These are phyloP conservation scores for Rotaria magnacalcarata DNA, from an alignment of 2,888 invertebrate genomes.

Conservation along the genomic window DNA sequence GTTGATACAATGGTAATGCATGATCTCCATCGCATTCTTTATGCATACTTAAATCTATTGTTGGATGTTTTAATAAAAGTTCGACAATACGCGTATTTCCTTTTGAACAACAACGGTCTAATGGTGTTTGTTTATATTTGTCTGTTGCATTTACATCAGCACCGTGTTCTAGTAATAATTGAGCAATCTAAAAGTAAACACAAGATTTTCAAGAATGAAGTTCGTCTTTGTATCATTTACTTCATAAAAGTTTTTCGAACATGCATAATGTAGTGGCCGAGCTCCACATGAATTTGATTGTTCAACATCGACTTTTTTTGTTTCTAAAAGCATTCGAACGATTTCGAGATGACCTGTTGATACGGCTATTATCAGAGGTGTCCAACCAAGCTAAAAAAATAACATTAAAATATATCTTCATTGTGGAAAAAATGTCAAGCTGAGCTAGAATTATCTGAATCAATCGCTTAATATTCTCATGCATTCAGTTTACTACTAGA, in stretches of 20 bases:
- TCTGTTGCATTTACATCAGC: conserved; percentile 10
- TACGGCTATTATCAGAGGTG: not conserved
- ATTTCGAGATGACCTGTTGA: conserved; percentile 6
- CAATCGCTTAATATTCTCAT: too few relatives aligned
- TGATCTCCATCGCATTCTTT: conserved; percentile 27
- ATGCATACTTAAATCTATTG: conserved; percentile 24
- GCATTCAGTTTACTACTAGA: too few relatives aligned
- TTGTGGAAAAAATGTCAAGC: too few relatives aligned
- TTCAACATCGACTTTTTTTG: conserved; percentile 6
- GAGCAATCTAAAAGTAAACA: not conserved
- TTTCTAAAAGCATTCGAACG: conserved; percentile 8
- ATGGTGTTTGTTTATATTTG: conserved; percentile 22
- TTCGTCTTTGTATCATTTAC: not conserved
- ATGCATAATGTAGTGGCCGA: conserved; percentile 9
- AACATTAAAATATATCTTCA: not conserved
- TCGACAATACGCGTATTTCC: not conserved
- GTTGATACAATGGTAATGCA: not conserved
- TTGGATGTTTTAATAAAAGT: not conserved
- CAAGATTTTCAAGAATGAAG: not conserved
- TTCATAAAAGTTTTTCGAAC: conserved; percentile 17
- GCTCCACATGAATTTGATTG: not conserved
- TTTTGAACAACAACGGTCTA: conserved; percentile 10
- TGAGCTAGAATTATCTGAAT: too few relatives aligned
- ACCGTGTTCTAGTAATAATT: conserved; percentile 4
- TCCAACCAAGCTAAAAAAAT: conserved; percentile 2